Evolutionary conservation across 2,113 vertebrate species (phyloP).

Genomic region (Turnix velox): DNA sequence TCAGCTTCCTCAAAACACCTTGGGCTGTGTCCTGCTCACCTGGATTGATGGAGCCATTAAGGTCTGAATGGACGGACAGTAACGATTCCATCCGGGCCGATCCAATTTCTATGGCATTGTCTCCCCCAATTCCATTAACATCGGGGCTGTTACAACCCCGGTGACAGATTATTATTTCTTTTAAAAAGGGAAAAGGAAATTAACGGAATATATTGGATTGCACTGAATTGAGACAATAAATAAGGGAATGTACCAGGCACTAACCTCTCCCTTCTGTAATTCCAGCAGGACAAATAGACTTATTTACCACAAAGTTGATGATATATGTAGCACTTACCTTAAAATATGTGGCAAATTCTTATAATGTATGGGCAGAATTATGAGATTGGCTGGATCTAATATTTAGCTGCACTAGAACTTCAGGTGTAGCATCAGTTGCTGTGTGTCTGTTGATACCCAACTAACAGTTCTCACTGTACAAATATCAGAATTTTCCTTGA

Average conservation of each 20-base stretch:
- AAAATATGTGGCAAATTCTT: slow-evolving; percentile 66
- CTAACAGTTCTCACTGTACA: not conserved
- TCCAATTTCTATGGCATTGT: slow-evolving; percentile 66
- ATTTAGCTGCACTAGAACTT: slow-evolving; percentile 44
- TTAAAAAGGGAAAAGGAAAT: slow-evolving; percentile 68
- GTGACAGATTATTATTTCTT: slow-evolving; percentile 72
- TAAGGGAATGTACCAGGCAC: slow-evolving; percentile 54
- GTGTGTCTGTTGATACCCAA: not conserved
- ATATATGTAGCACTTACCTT: slow-evolving; percentile 51
- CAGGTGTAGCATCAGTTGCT: slow-evolving; percentile 25
- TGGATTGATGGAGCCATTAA: slow-evolving; percentile 72
- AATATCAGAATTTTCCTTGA: not conserved
- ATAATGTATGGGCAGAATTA: slow-evolving; percentile 51
- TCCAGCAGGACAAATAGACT: slow-evolving; percentile 59
- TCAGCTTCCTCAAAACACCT: slow-evolving; percentile 48
- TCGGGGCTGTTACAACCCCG: slow-evolving; percentile 42
- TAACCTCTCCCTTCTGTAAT: slow-evolving; percentile 55
- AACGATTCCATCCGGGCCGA: slow-evolving; percentile 58
- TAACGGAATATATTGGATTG: slow-evolving; percentile 71
- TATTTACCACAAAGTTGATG: slow-evolving; percentile 69
- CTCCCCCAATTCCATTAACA: slow-evolving; percentile 67
- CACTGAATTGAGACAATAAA: slow-evolving; percentile 66
- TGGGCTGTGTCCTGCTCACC: slow-evolving; percentile 48
- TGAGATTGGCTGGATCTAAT: slow-evolving; percentile 23
- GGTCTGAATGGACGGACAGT: slow-evolving; percentile 41